Evolutionary conservation across 2,113 vertebrate genomes (phyloP).

Genomic region (Eira barbara): DNA sequence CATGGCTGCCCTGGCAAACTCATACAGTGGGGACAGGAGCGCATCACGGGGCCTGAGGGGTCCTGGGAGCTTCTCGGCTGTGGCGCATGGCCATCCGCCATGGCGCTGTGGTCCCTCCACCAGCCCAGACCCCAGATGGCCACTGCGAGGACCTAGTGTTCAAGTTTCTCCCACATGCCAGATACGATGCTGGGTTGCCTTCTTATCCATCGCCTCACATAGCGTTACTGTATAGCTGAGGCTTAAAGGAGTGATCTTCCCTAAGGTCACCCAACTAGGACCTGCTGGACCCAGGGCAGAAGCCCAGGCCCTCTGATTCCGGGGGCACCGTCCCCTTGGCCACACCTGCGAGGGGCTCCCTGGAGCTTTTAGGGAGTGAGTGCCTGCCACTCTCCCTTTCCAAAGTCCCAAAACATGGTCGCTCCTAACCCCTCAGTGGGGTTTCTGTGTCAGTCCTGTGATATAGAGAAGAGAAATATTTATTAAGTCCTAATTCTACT

Average conservation of each 20-base stretch:
- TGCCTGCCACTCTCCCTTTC: background rate
- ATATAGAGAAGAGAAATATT: background rate
- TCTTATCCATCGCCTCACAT: background rate
- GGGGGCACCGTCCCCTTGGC: background rate
- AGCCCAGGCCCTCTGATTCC: background rate
- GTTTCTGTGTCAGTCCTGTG: background rate
- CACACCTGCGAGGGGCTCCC: rapidly evolving
- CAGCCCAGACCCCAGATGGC: background rate
- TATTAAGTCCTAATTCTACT: background rate
- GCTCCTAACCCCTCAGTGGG: background rate
- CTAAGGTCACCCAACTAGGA: background rate
- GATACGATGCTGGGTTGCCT: background rate
- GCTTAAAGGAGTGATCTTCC: background rate
- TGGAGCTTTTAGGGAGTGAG: background rate
- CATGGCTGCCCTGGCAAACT: background rate
- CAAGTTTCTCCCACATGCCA: background rate
- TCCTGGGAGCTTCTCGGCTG: background rate
- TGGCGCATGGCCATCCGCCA: rapidly evolving
- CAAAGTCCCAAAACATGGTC: background rate
- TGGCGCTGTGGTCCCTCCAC: background rate
- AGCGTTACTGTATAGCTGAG: background rate
- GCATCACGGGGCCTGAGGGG: rapidly evolving
- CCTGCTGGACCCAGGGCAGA: background rate
- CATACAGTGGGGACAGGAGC: background rate
- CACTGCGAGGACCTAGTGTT: no score